phyloP scores from a whole-genome alignment of 2,888 invertebrate species.

The Eristalinus aeneus region DNA sequence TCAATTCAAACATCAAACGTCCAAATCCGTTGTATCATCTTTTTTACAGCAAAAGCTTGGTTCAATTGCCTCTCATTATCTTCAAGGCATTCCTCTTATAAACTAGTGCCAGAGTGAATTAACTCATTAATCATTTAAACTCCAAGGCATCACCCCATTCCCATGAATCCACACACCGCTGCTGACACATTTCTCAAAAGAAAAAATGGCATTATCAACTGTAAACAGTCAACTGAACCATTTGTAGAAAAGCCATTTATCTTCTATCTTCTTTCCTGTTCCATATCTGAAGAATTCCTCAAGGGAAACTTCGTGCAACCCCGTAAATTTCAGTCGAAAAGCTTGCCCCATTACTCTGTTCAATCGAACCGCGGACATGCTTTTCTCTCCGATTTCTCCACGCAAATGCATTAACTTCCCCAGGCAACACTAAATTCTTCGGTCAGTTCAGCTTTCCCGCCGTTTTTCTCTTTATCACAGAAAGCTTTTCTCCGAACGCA shows the following conservation, averaged over 20 bases:
- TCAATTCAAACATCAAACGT: too few species aligned
- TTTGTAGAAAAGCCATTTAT: not conserved
- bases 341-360: not conserved
- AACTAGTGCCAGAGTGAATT: not conserved
- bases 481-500: slow-evolving; percentile 55
- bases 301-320: not conserved
- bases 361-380: not conserved
- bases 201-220: not conserved
- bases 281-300: not conserved
- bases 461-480: slow-evolving; percentile 18
- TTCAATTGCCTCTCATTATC: too few species aligned
- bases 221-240: not conserved
- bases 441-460: not conserved
- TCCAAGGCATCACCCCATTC: not conserved
- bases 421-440: not conserved
- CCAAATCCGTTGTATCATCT: too few species aligned
- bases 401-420: slow-evolving; percentile 32
- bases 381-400: slow-evolving; percentile 12
- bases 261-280: not conserved
- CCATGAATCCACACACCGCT: not conserved
- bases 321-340: not conserved
- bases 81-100: too few species aligned
- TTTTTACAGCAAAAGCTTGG: too few species aligned
- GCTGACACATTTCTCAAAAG: not conserved
- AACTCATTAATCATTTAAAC: not conserved